These are phyloP conservation scores for Linhomoeus sp. DNA, from an alignment of 2,888 invertebrate species.

Conservation along the genomic window DNA sequence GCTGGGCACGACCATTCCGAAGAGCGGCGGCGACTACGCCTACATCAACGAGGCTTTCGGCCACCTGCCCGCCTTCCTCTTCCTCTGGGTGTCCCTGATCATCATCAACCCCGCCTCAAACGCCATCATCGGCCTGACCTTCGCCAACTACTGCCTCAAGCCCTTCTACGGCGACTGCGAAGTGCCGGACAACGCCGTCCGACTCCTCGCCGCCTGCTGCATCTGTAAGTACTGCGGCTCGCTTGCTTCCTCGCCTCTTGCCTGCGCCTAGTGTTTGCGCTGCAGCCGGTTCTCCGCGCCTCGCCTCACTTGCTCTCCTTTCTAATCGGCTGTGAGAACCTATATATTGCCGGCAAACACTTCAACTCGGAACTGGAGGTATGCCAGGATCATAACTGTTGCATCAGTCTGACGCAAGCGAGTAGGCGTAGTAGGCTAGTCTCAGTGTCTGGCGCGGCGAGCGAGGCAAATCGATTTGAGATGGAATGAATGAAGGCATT, in stretches of 20 bases:
- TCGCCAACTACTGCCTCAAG: constrained; percentile 72
- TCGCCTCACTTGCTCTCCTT: no score
- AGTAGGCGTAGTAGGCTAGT: no score
- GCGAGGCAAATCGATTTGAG: no score
- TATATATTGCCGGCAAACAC: no score
- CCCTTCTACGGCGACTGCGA: constrained; percentile 38
- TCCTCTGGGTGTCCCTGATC: constrained; percentile 68
- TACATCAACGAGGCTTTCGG: constrained; percentile 68
- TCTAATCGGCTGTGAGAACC: no score
- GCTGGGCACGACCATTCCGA: constrained; percentile 86
- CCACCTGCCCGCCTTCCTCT: constrained; percentile 67
- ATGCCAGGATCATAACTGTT: no score
- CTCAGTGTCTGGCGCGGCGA: no score
- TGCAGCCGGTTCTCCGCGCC: no score
- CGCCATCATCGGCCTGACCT: constrained; percentile 77
- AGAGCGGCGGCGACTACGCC: constrained; percentile 86
- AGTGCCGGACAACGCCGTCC: constrained; percentile 51
- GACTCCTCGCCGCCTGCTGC: constrained; percentile 54
- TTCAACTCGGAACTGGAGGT: no score
- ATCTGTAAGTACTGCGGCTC: constrained; percentile 24
- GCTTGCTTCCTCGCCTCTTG: not conserved
- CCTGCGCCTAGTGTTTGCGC: no score
- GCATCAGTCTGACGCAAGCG: no score
- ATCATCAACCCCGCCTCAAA: constrained; percentile 74
- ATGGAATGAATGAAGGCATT: no score